Evolutionary conservation across 2,888 invertebrate species (phyloP).

Genomic region (Scaeva pyrastri): DNA sequence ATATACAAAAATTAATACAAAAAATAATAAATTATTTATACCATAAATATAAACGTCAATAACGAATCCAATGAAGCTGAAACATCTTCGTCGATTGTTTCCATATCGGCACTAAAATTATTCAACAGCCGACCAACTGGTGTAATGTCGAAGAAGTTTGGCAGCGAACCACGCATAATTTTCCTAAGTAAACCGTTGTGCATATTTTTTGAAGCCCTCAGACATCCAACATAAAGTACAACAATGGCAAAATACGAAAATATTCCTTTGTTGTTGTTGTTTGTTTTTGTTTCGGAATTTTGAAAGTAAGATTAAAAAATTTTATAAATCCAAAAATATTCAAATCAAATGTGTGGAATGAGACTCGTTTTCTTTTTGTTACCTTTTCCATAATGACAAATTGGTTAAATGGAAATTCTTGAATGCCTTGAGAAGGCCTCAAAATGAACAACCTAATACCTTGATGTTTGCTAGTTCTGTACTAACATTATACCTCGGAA

Average conservation of each 20-base stretch:
- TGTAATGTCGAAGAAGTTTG: constrained; percentile 89
- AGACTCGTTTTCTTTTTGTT: not conserved
- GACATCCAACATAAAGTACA: constrained; percentile 86
- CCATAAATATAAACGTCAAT: constrained; percentile 84
- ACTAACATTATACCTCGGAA: constrained; percentile 23
- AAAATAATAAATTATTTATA: constrained; percentile 76
- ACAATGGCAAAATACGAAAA: constrained; percentile 86
- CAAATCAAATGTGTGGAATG: constrained; percentile 36
- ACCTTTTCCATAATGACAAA: constrained; percentile 61
- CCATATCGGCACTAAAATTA: constrained; percentile 88
- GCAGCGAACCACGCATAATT: constrained; percentile 86
- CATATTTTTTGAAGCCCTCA: constrained; percentile 86
- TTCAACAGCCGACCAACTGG: constrained; percentile 89
- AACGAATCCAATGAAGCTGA: constrained; percentile 85
- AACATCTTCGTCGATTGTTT: constrained; percentile 87
- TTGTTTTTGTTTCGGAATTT: constrained; percentile 25
- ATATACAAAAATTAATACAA: not conserved
- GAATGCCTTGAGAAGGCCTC: constrained; percentile 4
- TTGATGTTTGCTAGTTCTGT: not conserved
- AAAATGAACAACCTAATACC: not conserved
- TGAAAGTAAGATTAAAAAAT: not conserved
- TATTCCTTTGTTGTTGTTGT: constrained; percentile 81
- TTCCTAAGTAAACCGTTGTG: constrained; percentile 86
- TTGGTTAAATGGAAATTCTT: constrained; percentile 57
- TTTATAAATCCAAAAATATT: constrained; percentile 34